A percentile compares a stretch with the other conserved stretches of the same genome.
These are phyloP conservation scores for Melanogrammus aeglefinus DNA, from an alignment of 2,797 vertebrate genomes.

Conservation along the genomic window DNA sequence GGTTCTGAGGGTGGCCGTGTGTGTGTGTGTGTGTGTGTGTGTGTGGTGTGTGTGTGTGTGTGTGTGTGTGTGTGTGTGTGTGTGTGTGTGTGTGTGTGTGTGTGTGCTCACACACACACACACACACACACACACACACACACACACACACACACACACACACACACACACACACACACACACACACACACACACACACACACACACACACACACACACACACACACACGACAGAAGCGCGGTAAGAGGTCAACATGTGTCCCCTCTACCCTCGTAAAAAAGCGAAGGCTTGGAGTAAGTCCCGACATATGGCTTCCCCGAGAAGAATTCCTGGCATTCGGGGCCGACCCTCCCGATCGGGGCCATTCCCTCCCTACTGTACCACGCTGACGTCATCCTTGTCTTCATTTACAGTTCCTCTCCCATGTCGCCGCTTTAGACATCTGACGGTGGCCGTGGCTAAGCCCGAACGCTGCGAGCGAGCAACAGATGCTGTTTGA, in stretches of 20 bases:
- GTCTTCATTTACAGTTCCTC: neutral
- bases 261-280: slow-evolving; percentile 39
- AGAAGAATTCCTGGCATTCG: slow-evolving; percentile 45
- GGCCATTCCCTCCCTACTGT: slow-evolving; percentile 22
- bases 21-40: neutral
- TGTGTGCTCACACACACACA: slow-evolving; percentile 6
- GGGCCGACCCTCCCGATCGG: slow-evolving; percentile 27
- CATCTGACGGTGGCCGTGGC: slow-evolving; percentile 23
- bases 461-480: too few relatives aligned
- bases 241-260: slow-evolving; percentile 26
- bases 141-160: slow-evolving; percentile 9
- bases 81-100: neutral
- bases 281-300: neutral
- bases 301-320: slow-evolving; percentile 25
- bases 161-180: slow-evolving; percentile 13
- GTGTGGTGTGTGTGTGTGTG: neutral
- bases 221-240: slow-evolving; percentile 8
- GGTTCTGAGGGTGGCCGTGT: neutral
- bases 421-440: slow-evolving; percentile 14
- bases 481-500: slow-evolving; percentile 8
- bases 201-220: slow-evolving; percentile 9
- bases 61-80: neutral
- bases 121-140: slow-evolving; percentile 11
- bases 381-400: slow-evolving; percentile 31
- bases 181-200: slow-evolving; percentile 11